Percentiles rank a stretch among this genome's conserved stretches.
phyloP scores from a whole-genome alignment of 2,888 invertebrate genomes.

The Nebria brevicollis region DNA sequence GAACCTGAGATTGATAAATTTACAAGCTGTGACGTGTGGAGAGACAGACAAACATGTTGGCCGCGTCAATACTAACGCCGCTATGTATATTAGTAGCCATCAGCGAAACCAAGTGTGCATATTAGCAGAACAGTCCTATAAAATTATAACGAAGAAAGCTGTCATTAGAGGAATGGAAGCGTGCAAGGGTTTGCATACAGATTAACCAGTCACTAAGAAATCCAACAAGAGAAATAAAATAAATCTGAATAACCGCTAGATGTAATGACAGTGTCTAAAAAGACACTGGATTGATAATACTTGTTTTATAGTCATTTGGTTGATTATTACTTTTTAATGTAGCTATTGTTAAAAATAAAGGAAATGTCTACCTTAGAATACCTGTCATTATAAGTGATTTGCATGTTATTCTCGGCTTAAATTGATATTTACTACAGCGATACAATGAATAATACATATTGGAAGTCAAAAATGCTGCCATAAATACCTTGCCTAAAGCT shows the following conservation, averaged over 20 bases:
- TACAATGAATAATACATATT: background rate
- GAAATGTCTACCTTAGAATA: background rate
- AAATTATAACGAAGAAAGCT: slow-evolving; percentile 35
- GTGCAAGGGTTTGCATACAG: slow-evolving; percentile 27
- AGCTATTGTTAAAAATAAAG: background rate
- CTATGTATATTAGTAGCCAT: slow-evolving; percentile 18
- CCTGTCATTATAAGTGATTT: background rate
- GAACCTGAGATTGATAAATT: background rate
- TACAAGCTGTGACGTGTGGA: background rate
- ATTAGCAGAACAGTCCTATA: slow-evolving; percentile 31
- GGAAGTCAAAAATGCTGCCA: background rate
- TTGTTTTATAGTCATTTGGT: slow-evolving; percentile 17
- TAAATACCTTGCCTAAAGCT: background rate
- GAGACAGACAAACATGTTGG: background rate
- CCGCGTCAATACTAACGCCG: background rate
- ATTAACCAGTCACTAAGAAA: slow-evolving; percentile 3
- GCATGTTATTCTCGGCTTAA: background rate
- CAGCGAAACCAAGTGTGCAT: slow-evolving; percentile 21
- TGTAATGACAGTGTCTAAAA: slow-evolving; percentile 28
- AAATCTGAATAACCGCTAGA: slow-evolving; percentile 11
- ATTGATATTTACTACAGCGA: background rate
- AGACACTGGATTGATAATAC: slow-evolving; percentile 24
- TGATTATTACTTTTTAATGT: slow-evolving; percentile 5
- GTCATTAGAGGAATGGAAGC: slow-evolving; percentile 30
- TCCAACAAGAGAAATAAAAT: background rate